Evolutionary conservation across 2,113 vertebrate species (phyloP), one percentile per base, ranked within the genome.

Genomic region (Machaerirhynchus nigripectus): DNA sequence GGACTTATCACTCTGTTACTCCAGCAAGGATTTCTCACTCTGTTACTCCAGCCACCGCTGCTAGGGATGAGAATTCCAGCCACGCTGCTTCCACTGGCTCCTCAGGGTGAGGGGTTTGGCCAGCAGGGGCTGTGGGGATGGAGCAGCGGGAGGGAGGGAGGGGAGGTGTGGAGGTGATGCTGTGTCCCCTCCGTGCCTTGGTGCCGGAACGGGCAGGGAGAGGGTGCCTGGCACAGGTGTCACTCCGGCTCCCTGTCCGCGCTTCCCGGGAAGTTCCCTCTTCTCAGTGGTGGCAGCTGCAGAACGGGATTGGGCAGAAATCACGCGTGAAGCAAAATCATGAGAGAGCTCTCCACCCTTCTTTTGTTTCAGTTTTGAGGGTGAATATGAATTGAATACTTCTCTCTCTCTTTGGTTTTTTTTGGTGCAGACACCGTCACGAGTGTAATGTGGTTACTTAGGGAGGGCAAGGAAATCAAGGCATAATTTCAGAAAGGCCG

Each of bases 171-270:
- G 30, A 15, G 52, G 21, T 18, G 44, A 1, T 4, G 39, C 4
- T 33, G 84, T 19, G n/a, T n/a, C 12, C 17, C 23, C n/a, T 35
- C 53, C 2, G 1, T 18, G 56, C 33, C 46, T 2, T 1, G 46
- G 11, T 1, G 63, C 52, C 33, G 37, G 44, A 49, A 5, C 10
- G 6, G 9, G 26, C 57, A 20, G 3, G 57, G 37, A 55, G 17
- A 1, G 3, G 17, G 27, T 2, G 26, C 30, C 5, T 2, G 31
- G 57, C 53, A 7, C 39, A 2, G 4, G 27, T 0, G 31, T 3
- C 59, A 27, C 59, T 74, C 46, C 9, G 5, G 18, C 6, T 73
- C 11, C 1, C 7, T 1, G 4, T 24, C 2, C 52, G 30, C 14
- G 2, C 30, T 19, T n/a, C 15, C 70, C 8, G 16, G 39, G 24